Conservation (phyloP, 64 coral and sea anemone genomes). For the Montipora efflorescens region DNA sequence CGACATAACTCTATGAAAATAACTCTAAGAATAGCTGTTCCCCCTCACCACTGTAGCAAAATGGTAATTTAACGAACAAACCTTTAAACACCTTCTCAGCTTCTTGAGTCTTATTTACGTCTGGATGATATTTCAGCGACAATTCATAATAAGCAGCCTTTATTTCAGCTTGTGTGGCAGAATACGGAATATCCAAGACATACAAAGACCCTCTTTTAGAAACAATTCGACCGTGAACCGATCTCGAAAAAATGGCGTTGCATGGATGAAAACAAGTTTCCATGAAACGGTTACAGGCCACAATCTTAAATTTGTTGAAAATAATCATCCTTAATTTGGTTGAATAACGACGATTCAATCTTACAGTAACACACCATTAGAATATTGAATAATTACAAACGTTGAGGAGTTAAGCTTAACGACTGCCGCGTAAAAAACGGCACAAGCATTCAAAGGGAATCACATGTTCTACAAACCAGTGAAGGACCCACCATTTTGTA, state of each 20-base stretch:
- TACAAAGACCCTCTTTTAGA: slow-evolving; percentile 45
- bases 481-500: too few species aligned
- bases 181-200: slow-evolving; percentile 68
- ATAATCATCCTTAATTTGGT: too few species aligned
- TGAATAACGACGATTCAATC: neutral
- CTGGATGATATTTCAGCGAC: slow-evolving; percentile 85
- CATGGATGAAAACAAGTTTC: neutral
- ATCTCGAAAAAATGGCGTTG: neutral
- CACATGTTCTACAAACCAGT: too few species aligned
- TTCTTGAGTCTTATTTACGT: slow-evolving; percentile 59
- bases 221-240: neutral
- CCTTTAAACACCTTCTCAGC: slow-evolving; percentile 71
- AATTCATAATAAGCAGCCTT: slow-evolving; percentile 83
- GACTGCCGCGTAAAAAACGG: too few species aligned
- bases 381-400: neutral
- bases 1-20: too few species aligned
- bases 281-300: neutral
- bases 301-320: neutral
- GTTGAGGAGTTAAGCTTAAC: too few species aligned
- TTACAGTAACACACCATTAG: neutral
- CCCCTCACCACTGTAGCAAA: too few species aligned
- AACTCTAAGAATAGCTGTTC: too few species aligned
- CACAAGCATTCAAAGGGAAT: too few species aligned
- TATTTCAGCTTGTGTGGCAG: slow-evolving; percentile 82
- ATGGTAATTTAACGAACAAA: neutral